These are phyloP conservation scores for Drosophila merina DNA, from an alignment of 2,888 invertebrate species.

Conservation along the genomic window DNA sequence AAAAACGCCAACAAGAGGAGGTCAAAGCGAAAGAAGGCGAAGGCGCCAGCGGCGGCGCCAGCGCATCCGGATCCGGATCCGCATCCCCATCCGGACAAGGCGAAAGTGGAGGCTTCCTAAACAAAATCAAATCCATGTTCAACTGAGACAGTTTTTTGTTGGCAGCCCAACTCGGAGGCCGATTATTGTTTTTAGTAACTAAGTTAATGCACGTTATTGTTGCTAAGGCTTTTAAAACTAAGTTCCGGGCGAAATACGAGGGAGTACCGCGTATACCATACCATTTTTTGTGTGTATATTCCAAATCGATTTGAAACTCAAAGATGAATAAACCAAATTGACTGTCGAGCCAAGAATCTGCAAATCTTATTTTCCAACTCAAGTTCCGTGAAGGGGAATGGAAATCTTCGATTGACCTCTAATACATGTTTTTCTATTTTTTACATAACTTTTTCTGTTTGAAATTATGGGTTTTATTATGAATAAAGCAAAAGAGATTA, in stretches of 20 bases:
- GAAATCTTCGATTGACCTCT: background rate
- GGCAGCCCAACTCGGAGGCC: conserved; percentile 10
- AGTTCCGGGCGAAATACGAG: conserved; percentile 27
- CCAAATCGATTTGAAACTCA: conserved; percentile 6
- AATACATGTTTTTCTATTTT: background rate
- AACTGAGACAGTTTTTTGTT: conserved; percentile 51
- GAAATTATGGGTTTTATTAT: no score
- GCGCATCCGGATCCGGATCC: conserved; percentile 20
- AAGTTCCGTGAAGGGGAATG: background rate
- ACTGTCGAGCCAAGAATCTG: conserved; percentile 21
- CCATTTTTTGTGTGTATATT: conserved; percentile 3
- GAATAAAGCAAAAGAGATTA: no score
- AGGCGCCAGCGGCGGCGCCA: background rate
- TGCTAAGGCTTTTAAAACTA: conserved; percentile 33
- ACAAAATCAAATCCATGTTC: conserved; percentile 71
- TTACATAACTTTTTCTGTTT: background rate
- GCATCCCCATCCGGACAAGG: conserved; percentile 35
- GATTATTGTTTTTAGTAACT: conserved; percentile 50
- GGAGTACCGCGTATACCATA: background rate
- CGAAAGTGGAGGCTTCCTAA: conserved; percentile 62
- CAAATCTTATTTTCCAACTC: background rate
- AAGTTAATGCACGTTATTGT: conserved; percentile 33
- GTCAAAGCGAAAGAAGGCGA: conserved; percentile 24
- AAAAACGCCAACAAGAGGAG: conserved; percentile 22
- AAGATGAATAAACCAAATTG: conserved; percentile 46